Evolutionary conservation across 2,797 vertebrate species (phyloP), one percentile per base, ranked within the genome.

Genomic region (Fundulus diaphanus): DNA sequence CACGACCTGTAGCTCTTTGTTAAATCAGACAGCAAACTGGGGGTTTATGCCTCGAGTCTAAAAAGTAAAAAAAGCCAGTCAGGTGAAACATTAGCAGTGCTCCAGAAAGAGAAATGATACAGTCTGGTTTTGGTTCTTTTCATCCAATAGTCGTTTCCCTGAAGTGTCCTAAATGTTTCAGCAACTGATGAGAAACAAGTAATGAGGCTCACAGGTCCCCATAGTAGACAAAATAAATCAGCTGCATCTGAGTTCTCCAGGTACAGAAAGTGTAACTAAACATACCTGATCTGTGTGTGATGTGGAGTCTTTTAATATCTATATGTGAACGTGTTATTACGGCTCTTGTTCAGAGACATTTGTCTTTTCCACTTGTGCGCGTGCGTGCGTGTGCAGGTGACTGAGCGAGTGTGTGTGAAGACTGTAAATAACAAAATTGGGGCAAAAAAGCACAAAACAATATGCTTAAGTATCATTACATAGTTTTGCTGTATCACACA

Each of bases 1-100:
- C 95, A 96, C 12, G 98, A 99, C 85, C 96, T 99, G 95, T 99
- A 96, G 92, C 77, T 29, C 29, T 81, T 80, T 68, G 42, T 76
- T 78, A 86, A 86, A 82, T 85, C 82, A 77, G 73, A 83, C 88
- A 79, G 76, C 56, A 68, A 82, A 85, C 76, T 85, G 63, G 54
- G 82, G 88, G 89, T 83, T 82, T 82, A 77, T 79, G 49, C 33
- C 74, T 70, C 33, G 9, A 79, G 29, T 66, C 67, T 77, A 33
- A n/a, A n/a, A 31, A n/a, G 72, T 54, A 20, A 73, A 66, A 42
- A 75, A 1, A 37, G n/a, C 56, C 72, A 24, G 0, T n/a, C 73
- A 80, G 76, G 63, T 70, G 81, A 88, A 91, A 85, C 83, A 68
- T 40, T 88, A 84, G 77, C 72, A 61, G 72, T 78, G 83, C 82